phyloP scores from a whole-genome alignment of 2,888 invertebrate genomes.

The Diarsia brunnea region DNA sequence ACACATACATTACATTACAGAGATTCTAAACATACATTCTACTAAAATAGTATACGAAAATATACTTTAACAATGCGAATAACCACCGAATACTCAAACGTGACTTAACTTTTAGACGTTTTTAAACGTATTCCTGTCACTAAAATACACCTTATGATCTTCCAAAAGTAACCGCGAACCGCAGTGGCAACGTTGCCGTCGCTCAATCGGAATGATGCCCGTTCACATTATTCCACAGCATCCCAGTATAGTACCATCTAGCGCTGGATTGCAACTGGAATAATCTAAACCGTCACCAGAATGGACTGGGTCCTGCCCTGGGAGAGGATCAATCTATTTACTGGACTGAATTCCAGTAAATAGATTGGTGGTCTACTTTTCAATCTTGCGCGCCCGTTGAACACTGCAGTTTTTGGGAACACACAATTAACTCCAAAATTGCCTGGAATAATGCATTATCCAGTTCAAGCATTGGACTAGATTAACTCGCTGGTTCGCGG shows the following conservation, averaged over 20 bases:
- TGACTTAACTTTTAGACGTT: background rate
- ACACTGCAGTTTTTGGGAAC: too few relatives aligned
- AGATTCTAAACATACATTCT: constrained; percentile 61
- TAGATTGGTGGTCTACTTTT: background rate
- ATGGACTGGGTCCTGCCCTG: background rate
- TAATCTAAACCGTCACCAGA: background rate
- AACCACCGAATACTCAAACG: constrained; percentile 25
- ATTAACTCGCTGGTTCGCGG: background rate
- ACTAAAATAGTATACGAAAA: constrained; percentile 62
- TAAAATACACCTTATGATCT: background rate
- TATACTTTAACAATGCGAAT: constrained; percentile 52
- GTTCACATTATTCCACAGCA: background rate
- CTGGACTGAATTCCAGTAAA: too few relatives aligned
- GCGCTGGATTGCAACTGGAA: background rate
- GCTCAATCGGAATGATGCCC: background rate
- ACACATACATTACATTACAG: constrained; percentile 50
- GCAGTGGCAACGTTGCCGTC: background rate
- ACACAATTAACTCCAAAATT: too few relatives aligned
- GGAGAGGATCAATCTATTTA: background rate
- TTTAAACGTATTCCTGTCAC: background rate
- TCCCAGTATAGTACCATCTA: background rate
- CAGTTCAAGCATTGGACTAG: background rate
- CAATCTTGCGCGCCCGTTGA: background rate
- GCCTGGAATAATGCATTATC: background rate
- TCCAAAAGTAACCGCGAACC: background rate